Conservation (phyloP, 2,797 vertebrate genomes). For the Tapirus indicus region DNA sequence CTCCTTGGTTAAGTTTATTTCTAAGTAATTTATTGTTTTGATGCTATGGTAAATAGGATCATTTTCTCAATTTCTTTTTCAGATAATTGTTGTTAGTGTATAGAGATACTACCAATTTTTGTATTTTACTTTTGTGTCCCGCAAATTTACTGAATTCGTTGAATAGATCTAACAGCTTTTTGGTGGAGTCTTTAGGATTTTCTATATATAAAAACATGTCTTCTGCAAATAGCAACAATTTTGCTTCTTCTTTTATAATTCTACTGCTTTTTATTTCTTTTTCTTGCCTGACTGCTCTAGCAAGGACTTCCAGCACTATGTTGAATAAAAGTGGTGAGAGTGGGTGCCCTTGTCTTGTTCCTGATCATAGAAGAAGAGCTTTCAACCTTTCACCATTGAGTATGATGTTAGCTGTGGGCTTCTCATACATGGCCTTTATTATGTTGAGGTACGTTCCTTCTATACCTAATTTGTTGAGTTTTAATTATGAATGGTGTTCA, state of each 20-base stretch:
- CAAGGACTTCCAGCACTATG: background rate
- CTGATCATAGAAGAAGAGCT: background rate
- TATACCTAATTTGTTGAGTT: background rate
- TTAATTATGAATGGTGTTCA: background rate
- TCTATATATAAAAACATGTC: too few species aligned
- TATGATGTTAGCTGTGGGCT: background rate
- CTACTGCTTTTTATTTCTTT: background rate
- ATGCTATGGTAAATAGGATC: background rate
- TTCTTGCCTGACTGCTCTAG: background rate
- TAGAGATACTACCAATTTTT: background rate
- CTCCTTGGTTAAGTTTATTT: background rate
- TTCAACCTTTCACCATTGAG: background rate
- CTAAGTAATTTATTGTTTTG: background rate
- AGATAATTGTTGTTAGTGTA: background rate
- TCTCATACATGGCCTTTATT: background rate
- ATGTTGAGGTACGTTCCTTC: background rate
- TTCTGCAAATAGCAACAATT: background rate
- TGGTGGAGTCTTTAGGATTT: background rate
- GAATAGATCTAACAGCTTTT: background rate
- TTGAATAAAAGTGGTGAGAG: background rate
- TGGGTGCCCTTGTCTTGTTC: background rate
- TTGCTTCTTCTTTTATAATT: background rate
- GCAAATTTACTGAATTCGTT: background rate
- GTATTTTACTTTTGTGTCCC: background rate
- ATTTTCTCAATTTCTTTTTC: background rate